Base-by-base conservation (phyloP, 2,113 vertebrate species). In the Genyomyrus donnyi region DNA sequence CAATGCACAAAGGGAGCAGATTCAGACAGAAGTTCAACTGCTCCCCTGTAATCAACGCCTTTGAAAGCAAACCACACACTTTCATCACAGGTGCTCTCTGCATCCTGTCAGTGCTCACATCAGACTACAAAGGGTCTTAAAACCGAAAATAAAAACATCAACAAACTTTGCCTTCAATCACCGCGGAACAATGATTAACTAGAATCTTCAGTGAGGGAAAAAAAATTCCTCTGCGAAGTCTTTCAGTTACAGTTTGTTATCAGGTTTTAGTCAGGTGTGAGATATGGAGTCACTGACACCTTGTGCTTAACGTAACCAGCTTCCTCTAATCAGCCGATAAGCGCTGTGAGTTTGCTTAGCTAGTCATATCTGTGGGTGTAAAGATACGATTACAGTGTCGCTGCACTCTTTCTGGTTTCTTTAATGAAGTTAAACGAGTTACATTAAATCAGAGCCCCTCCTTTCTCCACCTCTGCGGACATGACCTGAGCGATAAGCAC, bases 131-230 rank as follows among this genome's bases (percentile, higher is more conserved):
- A 88, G n/a, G 45, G n/a, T 1, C 48, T 9, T 92, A 10, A 4
- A 62, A 90, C 24, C 49, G 80, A 88, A 90, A 91, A 91, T 87
- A 92, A 62, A 46, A 56, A 24, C 24, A 31, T 62, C 27, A 84
- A 52, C 42, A 39, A 89, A 89, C 52, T 19, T 21, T 5, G 31
- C 13, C 66, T 77, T 35, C n/a, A 89, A 42, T 31, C 77, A 89
- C 70, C 17, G 10, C 24, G 46, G 80, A 85, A 91, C 24, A 93
- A 90, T 91, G 49, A 94, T 94, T 93, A 94, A 94, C 92, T 90
- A 19, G 21, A 5, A 2, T 92, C n/a, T 86, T 90, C 85, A 90
- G 39, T 89, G 87, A 89, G 45, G 31, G 46, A 42, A 6, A 9
- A 52, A 17, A 46, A 88, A 66, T 88, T 90, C 90, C 80, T 87